phyloP scores from a whole-genome alignment of 1,140 invertebrate species.

The Ostrea denselamellosa region DNA sequence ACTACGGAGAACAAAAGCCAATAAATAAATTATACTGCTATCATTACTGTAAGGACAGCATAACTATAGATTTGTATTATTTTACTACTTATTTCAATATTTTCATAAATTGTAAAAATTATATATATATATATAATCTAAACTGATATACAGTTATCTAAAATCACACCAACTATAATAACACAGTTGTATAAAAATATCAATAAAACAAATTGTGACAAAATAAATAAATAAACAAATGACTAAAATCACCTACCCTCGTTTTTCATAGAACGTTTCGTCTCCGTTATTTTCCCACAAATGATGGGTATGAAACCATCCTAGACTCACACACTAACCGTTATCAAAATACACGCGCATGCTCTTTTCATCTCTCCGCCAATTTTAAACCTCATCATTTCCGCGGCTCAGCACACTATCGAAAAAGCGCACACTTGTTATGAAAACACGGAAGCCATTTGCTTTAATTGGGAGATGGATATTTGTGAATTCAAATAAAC shows the following conservation, averaged over 20 bases:
- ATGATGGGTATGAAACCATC: conserved; percentile 1
- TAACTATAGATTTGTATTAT: too few species aligned
- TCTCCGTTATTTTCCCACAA: neutral
- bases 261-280: neutral
- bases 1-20: too few species aligned
- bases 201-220: too few species aligned
- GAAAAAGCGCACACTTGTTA: conserved; percentile 11
- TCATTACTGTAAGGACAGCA: too few species aligned
- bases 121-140: too few species aligned
- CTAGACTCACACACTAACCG: neutral
- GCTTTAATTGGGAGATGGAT: neutral
- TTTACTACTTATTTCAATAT: too few species aligned
- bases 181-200: too few species aligned
- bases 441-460: conserved; percentile 5
- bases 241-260: neutral
- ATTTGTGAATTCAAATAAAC: neutral
- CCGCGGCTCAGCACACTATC: neutral
- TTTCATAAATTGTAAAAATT: too few species aligned
- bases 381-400: conserved; percentile 27
- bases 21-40: too few species aligned
- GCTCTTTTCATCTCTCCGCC: conserved; percentile 19
- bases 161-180: too few species aligned
- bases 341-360: conserved; percentile 30
- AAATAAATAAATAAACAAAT: neutral
- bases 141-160: too few species aligned